Percentiles rank a stretch among this genome's conserved stretches.
Evolutionary conservation across 1,140 invertebrate genomes (phyloP).

Genomic region (Leptinotarsa texana): DNA sequence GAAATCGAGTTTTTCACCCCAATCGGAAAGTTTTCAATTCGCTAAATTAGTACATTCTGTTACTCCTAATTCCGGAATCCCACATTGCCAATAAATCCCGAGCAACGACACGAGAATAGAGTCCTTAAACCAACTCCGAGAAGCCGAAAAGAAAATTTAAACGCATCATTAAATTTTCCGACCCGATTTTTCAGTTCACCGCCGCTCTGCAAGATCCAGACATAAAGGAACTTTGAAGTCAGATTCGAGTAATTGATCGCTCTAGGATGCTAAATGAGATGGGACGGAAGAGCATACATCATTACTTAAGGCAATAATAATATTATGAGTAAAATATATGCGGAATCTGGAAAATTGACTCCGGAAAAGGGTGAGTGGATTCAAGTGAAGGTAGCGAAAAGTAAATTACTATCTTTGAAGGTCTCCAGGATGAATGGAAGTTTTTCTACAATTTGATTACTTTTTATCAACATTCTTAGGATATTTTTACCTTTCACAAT

Average conservation of each 20-base stretch:
- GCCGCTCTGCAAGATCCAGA: constrained; percentile 9
- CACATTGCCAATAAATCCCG: constrained; percentile 2
- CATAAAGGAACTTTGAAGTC: constrained; percentile 19
- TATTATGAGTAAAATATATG: background rate
- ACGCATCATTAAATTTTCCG: constrained; percentile 23
- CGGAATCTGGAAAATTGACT: background rate
- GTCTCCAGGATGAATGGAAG: too few relatives aligned
- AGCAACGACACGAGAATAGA: constrained; percentile 2
- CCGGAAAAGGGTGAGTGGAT: too few relatives aligned
- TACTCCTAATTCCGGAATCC: background rate
- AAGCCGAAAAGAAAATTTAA: constrained; percentile 23
- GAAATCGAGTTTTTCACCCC: too few relatives aligned
- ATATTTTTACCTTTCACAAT: too few relatives aligned
- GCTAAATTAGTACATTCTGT: background rate
- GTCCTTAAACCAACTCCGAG: background rate
- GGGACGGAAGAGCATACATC: background rate
- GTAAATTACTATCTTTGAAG: too few relatives aligned
- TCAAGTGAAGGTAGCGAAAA: too few relatives aligned
- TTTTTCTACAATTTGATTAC: too few relatives aligned
- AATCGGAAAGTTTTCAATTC: background rate
- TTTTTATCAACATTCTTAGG: too few relatives aligned
- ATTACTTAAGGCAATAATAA: background rate
- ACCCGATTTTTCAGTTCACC: constrained; percentile 21
- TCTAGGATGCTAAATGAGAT: background rate
- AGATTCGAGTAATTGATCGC: constrained; percentile 16